Evolutionary conservation across 2,888 invertebrate genomes (phyloP).

Genomic region (Calliphora vomitoria): DNA sequence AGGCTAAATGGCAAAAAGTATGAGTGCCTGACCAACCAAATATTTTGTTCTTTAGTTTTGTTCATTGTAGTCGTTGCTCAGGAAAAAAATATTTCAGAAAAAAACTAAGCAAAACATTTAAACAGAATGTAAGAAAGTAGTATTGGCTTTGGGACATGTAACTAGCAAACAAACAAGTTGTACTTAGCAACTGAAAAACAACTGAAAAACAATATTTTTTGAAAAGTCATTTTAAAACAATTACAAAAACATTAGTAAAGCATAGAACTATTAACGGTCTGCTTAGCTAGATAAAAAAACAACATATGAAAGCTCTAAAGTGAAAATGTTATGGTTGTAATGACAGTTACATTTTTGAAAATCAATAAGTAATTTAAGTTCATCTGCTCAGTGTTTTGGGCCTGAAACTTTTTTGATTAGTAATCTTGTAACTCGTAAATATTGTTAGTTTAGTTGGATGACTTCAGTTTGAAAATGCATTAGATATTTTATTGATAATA

Average conservation of each 20-base stretch:
- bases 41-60: slow-evolving; percentile 12
- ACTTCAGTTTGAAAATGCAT: too few relatives aligned
- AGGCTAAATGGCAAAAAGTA: slow-evolving; percentile 33
- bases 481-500: too few relatives aligned
- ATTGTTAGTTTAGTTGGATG: too few relatives aligned
- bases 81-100: not conserved
- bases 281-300: not conserved
- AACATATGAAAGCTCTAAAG: not conserved
- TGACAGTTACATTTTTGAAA: not conserved
- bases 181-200: not conserved
- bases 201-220: slow-evolving; percentile 8
- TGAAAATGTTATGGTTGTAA: not conserved
- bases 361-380: not conserved
- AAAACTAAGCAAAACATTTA: not conserved
- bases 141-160: slow-evolving; percentile 13
- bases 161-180: not conserved
- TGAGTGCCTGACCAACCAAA: slow-evolving; percentile 19
- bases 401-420: too few relatives aligned
- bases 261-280: slow-evolving; percentile 26
- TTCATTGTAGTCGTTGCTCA: not conserved
- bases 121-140: not conserved
- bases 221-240: slow-evolving; percentile 57
- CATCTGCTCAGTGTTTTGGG: not conserved
- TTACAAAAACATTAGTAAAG: slow-evolving; percentile 51
- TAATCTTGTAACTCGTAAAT: too few relatives aligned